phyloP scores from a whole-genome alignment of 1,140 invertebrate species.

The Portunus trituberculatus region DNA sequence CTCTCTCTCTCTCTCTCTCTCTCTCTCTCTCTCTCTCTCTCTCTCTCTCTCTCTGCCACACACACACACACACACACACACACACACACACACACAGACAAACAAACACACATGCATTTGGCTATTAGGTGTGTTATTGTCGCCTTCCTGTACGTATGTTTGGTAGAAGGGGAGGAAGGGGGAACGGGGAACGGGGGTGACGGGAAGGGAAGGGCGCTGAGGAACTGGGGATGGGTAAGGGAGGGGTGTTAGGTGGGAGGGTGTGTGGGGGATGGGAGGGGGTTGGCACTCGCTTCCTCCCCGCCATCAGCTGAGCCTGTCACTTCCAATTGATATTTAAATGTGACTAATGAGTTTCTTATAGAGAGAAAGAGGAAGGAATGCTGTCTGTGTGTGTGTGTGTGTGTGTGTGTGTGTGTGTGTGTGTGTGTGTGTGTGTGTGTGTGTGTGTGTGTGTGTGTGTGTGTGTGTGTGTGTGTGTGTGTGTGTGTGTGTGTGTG shows the following conservation, averaged over 20 bases:
- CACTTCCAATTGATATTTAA: constrained; percentile 6
- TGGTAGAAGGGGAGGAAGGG: not conserved
- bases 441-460: not conserved
- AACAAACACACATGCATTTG: constrained; percentile 36
- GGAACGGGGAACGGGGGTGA: not conserved
- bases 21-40: not conserved
- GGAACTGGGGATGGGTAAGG: not conserved
- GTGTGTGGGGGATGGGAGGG: not conserved
- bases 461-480: no score
- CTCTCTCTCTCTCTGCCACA: not conserved
- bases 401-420: not conserved
- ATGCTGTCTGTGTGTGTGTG: not conserved
- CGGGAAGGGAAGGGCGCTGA: not conserved
- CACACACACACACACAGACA: constrained; percentile 58
- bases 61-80: constrained; percentile 47
- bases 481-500: no score
- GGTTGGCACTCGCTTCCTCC: not conserved
- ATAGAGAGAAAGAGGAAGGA: not conserved
- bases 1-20: not conserved
- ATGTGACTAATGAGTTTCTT: constrained; percentile 6
- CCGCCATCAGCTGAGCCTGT: not conserved
- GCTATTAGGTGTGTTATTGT: not conserved
- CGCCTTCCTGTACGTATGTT: constrained; percentile 4
- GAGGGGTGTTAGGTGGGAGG: not conserved
- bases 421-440: no score